A percentile compares a stretch with the other conserved stretches of the same genome.
These are phyloP conservation scores for Cataglyphis albicans DNA, from an alignment of 2,888 invertebrate species.

Conservation along the genomic window DNA sequence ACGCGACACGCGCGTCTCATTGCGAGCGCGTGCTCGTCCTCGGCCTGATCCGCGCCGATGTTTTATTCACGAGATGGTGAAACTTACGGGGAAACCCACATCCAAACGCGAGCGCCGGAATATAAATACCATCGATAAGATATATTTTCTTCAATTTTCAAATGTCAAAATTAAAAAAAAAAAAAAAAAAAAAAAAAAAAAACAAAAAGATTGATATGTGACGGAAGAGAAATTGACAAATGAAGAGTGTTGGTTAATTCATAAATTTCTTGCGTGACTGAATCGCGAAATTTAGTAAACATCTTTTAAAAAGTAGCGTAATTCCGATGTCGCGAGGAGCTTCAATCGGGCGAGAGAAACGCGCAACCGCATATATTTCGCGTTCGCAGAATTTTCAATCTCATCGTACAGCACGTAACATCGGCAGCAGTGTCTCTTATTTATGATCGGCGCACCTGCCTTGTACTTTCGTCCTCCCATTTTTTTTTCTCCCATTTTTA, in stretches of 20 bases:
- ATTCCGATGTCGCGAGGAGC: constrained; percentile 8
- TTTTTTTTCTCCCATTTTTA: neutral
- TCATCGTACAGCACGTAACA: constrained; percentile 27
- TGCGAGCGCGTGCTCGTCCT: constrained; percentile 63
- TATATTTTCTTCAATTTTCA: constrained; percentile 13
- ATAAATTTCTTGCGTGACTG: neutral
- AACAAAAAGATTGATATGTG: neutral
- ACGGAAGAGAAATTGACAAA: neutral
- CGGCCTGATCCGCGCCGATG: constrained; percentile 60
- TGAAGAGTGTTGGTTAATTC: neutral
- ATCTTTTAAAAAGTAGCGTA: constrained; percentile 9
- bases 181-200: no score
- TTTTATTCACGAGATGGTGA: constrained; percentile 71
- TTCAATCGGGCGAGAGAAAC: constrained; percentile 13
- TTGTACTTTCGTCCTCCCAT: neutral
- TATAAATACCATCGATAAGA: neutral
- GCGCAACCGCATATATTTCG: constrained; percentile 10
- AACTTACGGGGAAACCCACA: constrained; percentile 22
- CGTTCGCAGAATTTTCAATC: constrained; percentile 34
- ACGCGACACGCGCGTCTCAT: constrained; percentile 48
- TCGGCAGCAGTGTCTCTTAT: constrained; percentile 11
- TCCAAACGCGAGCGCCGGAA: neutral
- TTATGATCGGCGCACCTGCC: constrained; percentile 28
- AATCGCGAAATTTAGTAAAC: constrained; percentile 8
- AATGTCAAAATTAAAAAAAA: neutral